phyloP scores from a whole-genome alignment of 2,797 vertebrate species.

The Diglossa cyanea region DNA sequence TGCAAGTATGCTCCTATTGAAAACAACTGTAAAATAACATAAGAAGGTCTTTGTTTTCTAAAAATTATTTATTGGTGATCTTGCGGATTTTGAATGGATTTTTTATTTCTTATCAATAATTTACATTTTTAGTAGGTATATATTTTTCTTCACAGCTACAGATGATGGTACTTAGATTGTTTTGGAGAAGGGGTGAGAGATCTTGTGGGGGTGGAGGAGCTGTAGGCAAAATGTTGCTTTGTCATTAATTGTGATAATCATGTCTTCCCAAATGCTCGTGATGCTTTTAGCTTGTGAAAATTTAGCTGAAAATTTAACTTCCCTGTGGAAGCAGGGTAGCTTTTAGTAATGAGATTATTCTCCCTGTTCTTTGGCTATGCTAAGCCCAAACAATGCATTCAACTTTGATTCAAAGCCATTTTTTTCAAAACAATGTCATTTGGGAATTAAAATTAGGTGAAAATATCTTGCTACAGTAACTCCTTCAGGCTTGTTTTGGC shows the following conservation, averaged over 20 bases:
- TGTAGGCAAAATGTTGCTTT: not conserved
- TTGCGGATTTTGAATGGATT: not conserved
- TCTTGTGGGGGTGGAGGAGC: not conserved
- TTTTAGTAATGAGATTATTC: not conserved
- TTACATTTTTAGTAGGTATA: not conserved
- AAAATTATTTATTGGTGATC: not conserved
- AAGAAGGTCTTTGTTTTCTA: fast-evolving
- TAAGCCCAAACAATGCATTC: not conserved
- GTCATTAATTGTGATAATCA: not conserved
- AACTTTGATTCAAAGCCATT: not conserved
- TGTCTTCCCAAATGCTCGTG: not conserved
- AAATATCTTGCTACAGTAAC: not conserved
- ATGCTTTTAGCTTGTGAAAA: not conserved
- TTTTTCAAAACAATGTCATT: not conserved
- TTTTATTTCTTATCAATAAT: not conserved
- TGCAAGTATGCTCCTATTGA: not conserved
- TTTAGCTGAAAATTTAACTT: not conserved
- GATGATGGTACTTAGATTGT: not conserved
- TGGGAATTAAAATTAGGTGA: not conserved
- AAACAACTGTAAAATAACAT: not conserved
- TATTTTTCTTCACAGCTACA: not conserved
- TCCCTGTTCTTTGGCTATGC: not conserved
- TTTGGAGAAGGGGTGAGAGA: not conserved
- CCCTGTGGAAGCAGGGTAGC: not conserved
- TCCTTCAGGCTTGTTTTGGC: not conserved